These are phyloP conservation scores for Pollachius pollachius DNA, from an alignment of 2,113 vertebrate species.

Conservation along the genomic window DNA sequence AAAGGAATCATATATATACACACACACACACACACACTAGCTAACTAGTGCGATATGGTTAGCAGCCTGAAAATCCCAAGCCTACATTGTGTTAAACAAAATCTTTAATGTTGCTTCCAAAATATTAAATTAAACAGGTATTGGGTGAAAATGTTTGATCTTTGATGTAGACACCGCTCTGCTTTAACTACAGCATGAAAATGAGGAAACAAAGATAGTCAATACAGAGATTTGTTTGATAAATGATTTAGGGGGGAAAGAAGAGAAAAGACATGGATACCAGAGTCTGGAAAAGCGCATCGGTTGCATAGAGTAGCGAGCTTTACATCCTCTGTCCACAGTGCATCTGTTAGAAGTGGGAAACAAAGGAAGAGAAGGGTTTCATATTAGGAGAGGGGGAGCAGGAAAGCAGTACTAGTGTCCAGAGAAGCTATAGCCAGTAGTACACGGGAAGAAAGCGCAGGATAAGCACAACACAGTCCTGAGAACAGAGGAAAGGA, in stretches of 20 bases:
- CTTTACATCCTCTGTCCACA: constrained; percentile 78
- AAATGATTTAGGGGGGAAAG: constrained; percentile 2
- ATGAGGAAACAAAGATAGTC: too few species aligned
- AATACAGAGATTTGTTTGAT: not conserved
- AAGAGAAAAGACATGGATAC: constrained; percentile 59
- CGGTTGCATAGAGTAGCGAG: constrained; percentile 77
- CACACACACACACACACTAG: too few species aligned
- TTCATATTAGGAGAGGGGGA: constrained; percentile 13
- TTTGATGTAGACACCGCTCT: too few species aligned
- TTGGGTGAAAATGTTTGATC: too few species aligned
- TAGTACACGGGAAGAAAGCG: constrained; percentile 20
- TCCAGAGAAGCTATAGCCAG: constrained; percentile 57
- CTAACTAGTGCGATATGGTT: too few species aligned
- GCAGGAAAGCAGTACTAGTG: constrained; percentile 35
- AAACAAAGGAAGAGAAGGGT: constrained; percentile 58
- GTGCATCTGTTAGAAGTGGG: constrained; percentile 69
- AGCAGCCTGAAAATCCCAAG: too few species aligned
- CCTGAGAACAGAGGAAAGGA: constrained; percentile 12
- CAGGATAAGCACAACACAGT: constrained; percentile 27
- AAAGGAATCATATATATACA: too few species aligned
- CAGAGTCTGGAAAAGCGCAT: constrained; percentile 76
- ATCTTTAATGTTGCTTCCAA: too few species aligned
- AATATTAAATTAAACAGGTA: too few species aligned
- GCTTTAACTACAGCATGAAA: too few species aligned
- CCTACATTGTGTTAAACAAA: too few species aligned